phyloP scores from a whole-genome alignment of 2,888 invertebrate genomes.

The Caenorhabditis sp. region DNA sequence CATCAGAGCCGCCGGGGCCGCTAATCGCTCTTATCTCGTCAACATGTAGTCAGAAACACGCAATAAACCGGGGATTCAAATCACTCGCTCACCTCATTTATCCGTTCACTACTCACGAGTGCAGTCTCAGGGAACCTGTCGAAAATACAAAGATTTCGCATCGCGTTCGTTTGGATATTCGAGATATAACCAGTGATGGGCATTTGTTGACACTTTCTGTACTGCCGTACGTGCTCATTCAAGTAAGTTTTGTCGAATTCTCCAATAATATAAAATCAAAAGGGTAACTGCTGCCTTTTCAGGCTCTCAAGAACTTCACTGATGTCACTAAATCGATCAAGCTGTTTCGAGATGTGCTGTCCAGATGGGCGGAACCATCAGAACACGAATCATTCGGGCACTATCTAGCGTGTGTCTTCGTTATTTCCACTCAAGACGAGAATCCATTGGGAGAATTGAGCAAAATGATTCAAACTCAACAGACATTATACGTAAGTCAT shows the following conservation, averaged over 20 bases:
- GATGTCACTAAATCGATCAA: constrained; percentile 49
- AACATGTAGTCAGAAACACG: constrained; percentile 68
- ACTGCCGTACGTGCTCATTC: constrained; percentile 79
- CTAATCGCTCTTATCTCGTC: constrained; percentile 78
- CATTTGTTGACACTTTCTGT: constrained; percentile 81
- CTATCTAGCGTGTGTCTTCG: constrained; percentile 85
- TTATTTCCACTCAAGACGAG: constrained; percentile 86
- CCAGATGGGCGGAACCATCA: constrained; percentile 83
- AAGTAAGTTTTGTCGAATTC: constrained; percentile 9
- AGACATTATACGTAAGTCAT: constrained; percentile 87
- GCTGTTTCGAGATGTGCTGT: constrained; percentile 54
- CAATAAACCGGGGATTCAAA: constrained; percentile 67
- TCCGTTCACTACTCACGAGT: constrained; percentile 75
- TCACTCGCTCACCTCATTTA: constrained; percentile 78
- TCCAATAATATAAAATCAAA: too few relatives aligned
- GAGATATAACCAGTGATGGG: constrained; percentile 84
- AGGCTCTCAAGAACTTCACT: constrained; percentile 61
- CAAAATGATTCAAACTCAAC: constrained; percentile 88
- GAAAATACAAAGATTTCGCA: constrained; percentile 37
- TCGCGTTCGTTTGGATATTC: constrained; percentile 79
- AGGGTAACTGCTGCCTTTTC: too few relatives aligned
- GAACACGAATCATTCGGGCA: constrained; percentile 95
- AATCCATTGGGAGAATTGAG: constrained; percentile 91
- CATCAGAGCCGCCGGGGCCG: constrained; percentile 38
- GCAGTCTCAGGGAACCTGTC: constrained; percentile 69